Base-by-base conservation (phyloP, 2,797 vertebrate species). In the Argyrosomus regius region DNA sequence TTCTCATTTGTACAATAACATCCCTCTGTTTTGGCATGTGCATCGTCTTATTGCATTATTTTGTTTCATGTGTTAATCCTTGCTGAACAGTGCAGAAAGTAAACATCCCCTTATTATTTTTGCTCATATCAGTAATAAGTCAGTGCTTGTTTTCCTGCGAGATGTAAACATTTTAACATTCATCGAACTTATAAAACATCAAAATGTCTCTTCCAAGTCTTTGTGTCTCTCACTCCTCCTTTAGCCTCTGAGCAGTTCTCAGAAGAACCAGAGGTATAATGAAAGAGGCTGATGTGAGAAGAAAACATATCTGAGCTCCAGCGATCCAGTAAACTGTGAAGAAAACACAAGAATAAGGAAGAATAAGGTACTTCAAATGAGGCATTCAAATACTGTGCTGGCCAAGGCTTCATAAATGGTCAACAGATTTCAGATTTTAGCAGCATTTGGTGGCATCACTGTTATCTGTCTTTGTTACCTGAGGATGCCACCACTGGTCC, bases 401-500 rank as follows among this genome's bases (percentile, higher is more conserved):
- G 2, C 24, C 28, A n/a, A 26, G 4, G 35, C 17, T 60, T n/a
- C 22, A 72, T 16, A 4, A 62, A 45, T 0, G 59, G 1, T 8
- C 2, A 8, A 45, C 5, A 28, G 3, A 48, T 64, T 26, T 39
- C 3, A 41, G 13, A 46, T 77, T 24, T 61, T 28, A 60, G 56
- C 1, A 60, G 48, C 41, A 18, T 67, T 49, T 49, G 28, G 8
- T 35, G 48, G 20, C 41, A 13, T 50, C 10, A 45, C 14, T 67
- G 28, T 14, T 12, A 5, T 35, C 10, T 72, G 24, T 60, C 22
- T 20, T 64, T 58, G 83, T 90, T 81, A 99, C 98, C 96, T 26
- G 97, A 96, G 8, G 97, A 97, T 0, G 98, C 95, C 69, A 96
- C 82, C 56, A 98, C 50, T 0, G 98, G 98, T 41, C 98, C 98